phyloP scores from a whole-genome alignment of 2,888 invertebrate species.

The Digitonthophagus gazella region DNA sequence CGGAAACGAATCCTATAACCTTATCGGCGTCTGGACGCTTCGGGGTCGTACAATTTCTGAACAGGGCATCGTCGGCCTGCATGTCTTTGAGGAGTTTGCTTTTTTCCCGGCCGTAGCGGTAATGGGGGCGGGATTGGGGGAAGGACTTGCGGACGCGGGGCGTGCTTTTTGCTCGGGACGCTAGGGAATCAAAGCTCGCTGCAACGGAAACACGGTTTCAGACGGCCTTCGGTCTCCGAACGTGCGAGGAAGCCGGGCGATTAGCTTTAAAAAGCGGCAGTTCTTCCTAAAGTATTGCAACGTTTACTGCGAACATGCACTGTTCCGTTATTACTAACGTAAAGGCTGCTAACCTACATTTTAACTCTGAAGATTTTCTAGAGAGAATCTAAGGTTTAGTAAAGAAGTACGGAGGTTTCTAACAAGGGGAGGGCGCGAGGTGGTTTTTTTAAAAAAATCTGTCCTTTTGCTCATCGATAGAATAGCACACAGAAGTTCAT shows the following conservation, averaged over 20 bases:
- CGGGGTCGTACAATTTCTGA: slow-evolving; percentile 55
- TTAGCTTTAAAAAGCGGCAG: slow-evolving; percentile 14
- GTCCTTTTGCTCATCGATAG: too few relatives aligned
- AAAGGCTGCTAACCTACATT: slow-evolving; percentile 7
- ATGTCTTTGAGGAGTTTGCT: slow-evolving; percentile 44
- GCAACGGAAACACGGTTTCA: slow-evolving; percentile 39
- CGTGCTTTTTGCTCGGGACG: slow-evolving; percentile 14
- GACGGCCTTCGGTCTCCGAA: slow-evolving; percentile 18
- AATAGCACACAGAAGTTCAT: too few relatives aligned
- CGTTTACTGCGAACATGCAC: slow-evolving; percentile 10
- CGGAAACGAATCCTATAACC: slow-evolving; percentile 65
- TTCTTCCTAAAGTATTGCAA: slow-evolving; percentile 9
- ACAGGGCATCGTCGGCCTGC: slow-evolving; percentile 46
- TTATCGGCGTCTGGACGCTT: slow-evolving; percentile 52
- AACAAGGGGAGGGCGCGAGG: too few relatives aligned
- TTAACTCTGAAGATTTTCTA: neutral
- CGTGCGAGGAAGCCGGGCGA: slow-evolving; percentile 8
- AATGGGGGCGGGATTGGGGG: slow-evolving; percentile 40
- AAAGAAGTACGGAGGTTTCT: neutral
- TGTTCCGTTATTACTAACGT: neutral
- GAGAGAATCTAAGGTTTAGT: neutral
- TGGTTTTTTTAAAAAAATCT: too few relatives aligned
- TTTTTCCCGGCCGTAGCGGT: slow-evolving; percentile 30
- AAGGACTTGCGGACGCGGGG: slow-evolving; percentile 34
- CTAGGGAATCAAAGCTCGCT: slow-evolving; percentile 36